A percentile compares a stretch with the other conserved stretches of the same genome.
Evolutionary conservation across 2,113 vertebrate species (phyloP).

Genomic region (Gnathonemus echidnorhynchus): DNA sequence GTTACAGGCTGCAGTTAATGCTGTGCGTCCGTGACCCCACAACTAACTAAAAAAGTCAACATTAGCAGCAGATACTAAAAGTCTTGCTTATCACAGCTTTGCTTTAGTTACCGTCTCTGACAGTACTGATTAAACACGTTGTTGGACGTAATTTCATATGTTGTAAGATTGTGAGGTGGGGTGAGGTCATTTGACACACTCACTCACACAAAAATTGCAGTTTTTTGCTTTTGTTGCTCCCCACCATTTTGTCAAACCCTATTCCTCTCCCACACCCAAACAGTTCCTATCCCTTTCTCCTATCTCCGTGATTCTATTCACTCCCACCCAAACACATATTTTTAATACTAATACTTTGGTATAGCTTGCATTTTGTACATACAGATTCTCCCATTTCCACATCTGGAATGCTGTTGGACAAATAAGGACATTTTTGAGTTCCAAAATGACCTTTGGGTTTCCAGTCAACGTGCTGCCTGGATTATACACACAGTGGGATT

Average conservation of each 20-base stretch:
- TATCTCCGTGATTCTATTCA: not conserved
- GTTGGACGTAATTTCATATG: not conserved
- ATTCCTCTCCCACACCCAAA: not conserved
- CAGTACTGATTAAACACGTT: not conserved
- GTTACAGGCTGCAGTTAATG: not conserved
- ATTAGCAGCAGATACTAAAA: not conserved
- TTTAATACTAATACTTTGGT: not conserved
- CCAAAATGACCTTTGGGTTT: not conserved
- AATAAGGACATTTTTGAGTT: not conserved
- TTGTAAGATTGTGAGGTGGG: not conserved
- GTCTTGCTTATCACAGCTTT: not conserved
- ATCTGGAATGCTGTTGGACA: not conserved
- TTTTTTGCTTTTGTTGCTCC: not conserved
- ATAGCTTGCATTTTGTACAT: not conserved
- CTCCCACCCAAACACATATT: not conserved
- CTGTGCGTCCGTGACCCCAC: not conserved
- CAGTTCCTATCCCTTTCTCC: not conserved
- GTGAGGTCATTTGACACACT: not conserved
- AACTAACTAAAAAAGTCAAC: not conserved
- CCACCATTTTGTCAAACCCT: not conserved
- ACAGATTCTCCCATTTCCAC: not conserved
- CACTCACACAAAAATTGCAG: not conserved
- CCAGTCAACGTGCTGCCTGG: not conserved
- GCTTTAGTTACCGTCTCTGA: not conserved
- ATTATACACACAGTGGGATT: not conserved